phyloP scores from a whole-genome alignment of 2,888 invertebrate genomes.

The Asteroscopus sphinx region DNA sequence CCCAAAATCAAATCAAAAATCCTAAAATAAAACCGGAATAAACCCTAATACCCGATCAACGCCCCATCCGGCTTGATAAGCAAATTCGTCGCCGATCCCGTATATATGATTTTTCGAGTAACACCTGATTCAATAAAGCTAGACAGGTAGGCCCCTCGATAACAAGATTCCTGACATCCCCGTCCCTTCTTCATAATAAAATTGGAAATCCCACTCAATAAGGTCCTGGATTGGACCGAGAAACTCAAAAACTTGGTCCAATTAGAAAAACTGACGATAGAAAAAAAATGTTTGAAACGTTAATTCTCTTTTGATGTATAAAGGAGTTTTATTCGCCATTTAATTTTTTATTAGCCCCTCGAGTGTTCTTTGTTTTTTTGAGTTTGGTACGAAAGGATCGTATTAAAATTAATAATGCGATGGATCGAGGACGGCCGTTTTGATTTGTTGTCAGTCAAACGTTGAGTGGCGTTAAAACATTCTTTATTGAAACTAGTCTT shows the following conservation, averaged over 20 bases:
- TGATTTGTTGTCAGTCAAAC: slow-evolving; percentile 36
- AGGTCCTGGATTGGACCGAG: slow-evolving; percentile 63
- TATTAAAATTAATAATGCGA: slow-evolving; percentile 56
- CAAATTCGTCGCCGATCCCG: slow-evolving; percentile 48
- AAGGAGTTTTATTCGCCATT: slow-evolving; percentile 54
- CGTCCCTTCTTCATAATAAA: slow-evolving; percentile 71
- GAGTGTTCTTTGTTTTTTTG: slow-evolving; percentile 53
- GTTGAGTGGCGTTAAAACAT: slow-evolving; percentile 2
- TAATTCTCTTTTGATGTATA: slow-evolving; percentile 56
- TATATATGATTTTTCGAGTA: slow-evolving; percentile 60
- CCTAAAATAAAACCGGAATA: slow-evolving; percentile 12
- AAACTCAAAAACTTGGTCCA: slow-evolving; percentile 55
- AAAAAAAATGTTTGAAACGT: slow-evolving; percentile 50
- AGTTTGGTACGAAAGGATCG: slow-evolving; percentile 36
- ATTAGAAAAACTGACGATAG: slow-evolving; percentile 54
- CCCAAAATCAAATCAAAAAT: background rate
- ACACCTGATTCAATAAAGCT: slow-evolving; percentile 70
- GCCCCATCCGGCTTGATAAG: slow-evolving; percentile 40
- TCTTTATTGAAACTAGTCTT: slow-evolving; percentile 1
- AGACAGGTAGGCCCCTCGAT: slow-evolving; percentile 59
- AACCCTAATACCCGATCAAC: slow-evolving; percentile 28
- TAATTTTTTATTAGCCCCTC: slow-evolving; percentile 54
- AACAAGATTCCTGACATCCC: slow-evolving; percentile 69
- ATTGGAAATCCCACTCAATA: slow-evolving; percentile 64
- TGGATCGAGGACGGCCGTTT: slow-evolving; percentile 29